These are phyloP conservation scores for Laupala kohalensis DNA, from an alignment of 1,140 invertebrate species.

Conservation along the genomic window DNA sequence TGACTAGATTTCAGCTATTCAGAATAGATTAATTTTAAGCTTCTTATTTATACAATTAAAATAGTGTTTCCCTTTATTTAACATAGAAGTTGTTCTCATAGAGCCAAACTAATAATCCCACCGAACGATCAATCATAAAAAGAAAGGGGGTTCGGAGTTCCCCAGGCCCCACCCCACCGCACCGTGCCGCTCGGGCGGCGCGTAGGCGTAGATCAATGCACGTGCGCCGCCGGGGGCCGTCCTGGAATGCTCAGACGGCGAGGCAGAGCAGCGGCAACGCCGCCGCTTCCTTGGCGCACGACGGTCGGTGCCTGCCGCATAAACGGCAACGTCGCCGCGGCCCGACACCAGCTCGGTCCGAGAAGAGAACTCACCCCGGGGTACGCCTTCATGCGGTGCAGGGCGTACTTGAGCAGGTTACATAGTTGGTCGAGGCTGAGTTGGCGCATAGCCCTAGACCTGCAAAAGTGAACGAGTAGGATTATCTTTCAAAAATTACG, in stretches of 20 bases:
- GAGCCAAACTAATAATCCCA: no score
- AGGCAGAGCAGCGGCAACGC: not conserved
- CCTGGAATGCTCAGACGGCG: not conserved
- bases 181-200: not conserved
- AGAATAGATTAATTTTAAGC: no score
- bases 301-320: not conserved
- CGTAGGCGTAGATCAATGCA: no score
- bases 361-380: conserved; percentile 44
- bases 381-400: conserved; percentile 55
- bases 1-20: no score
- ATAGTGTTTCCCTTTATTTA: no score
- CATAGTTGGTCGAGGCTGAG: conserved; percentile 58
- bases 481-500: no score
- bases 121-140: no score
- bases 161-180: not conserved
- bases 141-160: no score
- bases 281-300: not conserved
- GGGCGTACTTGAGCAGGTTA: conserved; percentile 56
- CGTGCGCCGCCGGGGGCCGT: not conserved
- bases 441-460: conserved; percentile 56
- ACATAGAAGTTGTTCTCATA: no score
- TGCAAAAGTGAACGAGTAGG: conserved; percentile 25
- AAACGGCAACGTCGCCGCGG: not conserved
- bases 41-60: no score
- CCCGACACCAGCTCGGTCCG: not conserved